Evolutionary conservation across 1,140 invertebrate species (phyloP), one percentile per base, ranked within the genome.

Genomic region (Littorina saxatilis): DNA sequence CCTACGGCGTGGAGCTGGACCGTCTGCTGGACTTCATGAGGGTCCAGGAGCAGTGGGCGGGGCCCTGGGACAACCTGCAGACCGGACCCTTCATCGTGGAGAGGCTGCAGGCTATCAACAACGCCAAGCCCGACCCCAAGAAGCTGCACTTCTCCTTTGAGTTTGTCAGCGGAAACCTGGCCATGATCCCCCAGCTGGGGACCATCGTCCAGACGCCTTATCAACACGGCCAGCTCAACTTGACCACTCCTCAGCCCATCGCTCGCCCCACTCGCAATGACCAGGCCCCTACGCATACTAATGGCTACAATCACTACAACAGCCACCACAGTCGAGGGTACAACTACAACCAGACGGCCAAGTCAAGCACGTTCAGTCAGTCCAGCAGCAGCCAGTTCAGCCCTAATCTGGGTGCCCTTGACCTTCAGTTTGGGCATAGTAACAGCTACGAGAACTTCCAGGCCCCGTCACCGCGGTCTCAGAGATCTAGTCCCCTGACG

Each of bases 61-160:
- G 87, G 96, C 32, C 66, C 9, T 20, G 11, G 66, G 66, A 68
- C 27, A 96, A 98, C 52, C 93, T 99, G 50, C 96, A 99, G 94
- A 96, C 99, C 89, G 98, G 98, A 91, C 98, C 98, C 92, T 93
- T 99, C 0, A 94, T 99, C 74, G 98, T 99, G 89, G 94, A 95
- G 1, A 97, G 98, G 92, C 93, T 99, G 40, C 96, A 98, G 89
- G 93, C 95, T 13, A 93, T 99, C 83, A 94, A 98, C 86, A 96
- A 94, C 88, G 97, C 96, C 88, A 96, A 96, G 82, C 96, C 97
- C 0, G 97, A 99, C 88, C 94, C 96, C 40, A 95, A 89, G 61
- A 85, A 90, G 79, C 85, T 87, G 37, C 35, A 37, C 29, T 89
- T 88, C 82, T 98, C 99, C 89, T 93, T 99, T 27, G 98, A 99